Evolutionary conservation across 2,888 invertebrate genomes (phyloP).

Genomic region (Chaitophorus viminalis): DNA sequence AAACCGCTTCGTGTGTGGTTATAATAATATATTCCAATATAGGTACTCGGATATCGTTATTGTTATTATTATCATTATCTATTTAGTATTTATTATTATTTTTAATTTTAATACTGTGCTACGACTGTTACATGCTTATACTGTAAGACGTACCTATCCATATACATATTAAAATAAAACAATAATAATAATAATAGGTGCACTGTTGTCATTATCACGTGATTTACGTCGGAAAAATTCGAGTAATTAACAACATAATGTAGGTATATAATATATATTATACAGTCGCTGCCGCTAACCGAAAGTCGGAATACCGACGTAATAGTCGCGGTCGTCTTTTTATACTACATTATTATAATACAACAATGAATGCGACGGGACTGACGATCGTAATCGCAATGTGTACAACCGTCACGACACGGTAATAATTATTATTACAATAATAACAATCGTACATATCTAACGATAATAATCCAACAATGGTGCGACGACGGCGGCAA

Average conservation of each 20-base stretch:
- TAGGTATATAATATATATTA: too few relatives aligned
- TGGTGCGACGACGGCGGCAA: not conserved
- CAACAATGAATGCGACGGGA: conserved; percentile 11
- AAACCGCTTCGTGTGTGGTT: conserved; percentile 12
- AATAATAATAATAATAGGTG: not conserved
- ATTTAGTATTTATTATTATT: not conserved
- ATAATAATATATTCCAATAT: too few relatives aligned
- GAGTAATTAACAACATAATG: not conserved
- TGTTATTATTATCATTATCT: not conserved
- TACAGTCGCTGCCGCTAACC: not conserved
- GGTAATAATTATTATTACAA: not conserved
- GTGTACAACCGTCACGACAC: not conserved
- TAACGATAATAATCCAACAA: not conserved
- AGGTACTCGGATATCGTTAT: too few relatives aligned
- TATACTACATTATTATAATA: not conserved
- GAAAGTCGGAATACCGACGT: not conserved
- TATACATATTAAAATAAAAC: too few relatives aligned
- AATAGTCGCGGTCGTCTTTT: not conserved
- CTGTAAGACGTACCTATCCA: too few relatives aligned
- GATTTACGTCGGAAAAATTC: not conserved
- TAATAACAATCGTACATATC: not conserved
- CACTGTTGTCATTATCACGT: not conserved
- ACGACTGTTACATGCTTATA: not conserved
- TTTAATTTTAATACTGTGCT: not conserved
- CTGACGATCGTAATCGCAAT: conserved; percentile 5